Conservation (phyloP, 2,113 vertebrate genomes). For the Scatophagus argus region DNA sequence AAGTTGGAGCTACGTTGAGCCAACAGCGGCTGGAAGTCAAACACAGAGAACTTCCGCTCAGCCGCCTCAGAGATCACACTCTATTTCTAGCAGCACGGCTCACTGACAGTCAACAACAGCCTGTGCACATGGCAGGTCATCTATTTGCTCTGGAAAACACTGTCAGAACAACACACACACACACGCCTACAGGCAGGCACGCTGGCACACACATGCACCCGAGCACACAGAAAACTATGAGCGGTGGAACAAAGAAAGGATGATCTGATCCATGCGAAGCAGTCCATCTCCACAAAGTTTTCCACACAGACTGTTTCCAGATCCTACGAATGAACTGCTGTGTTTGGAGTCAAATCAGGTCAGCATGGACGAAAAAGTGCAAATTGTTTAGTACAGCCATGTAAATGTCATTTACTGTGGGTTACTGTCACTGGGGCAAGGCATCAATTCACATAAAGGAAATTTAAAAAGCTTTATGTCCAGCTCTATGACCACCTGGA, state of each 20-base stretch:
- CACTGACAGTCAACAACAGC: slow-evolving; percentile 62
- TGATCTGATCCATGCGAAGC: slow-evolving; percentile 4
- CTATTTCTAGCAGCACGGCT: slow-evolving; percentile 61
- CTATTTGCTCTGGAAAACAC: slow-evolving; percentile 54
- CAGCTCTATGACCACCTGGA: neutral
- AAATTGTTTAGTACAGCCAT: neutral
- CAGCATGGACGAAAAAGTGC: neutral
- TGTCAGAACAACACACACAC: slow-evolving; percentile 23
- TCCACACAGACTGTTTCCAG: slow-evolving; percentile 3
- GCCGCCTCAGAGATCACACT: slow-evolving; percentile 48
- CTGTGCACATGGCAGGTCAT: slow-evolving; percentile 55
- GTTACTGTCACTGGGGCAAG: no score
- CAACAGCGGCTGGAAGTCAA: slow-evolving; percentile 32
- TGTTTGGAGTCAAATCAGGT: slow-evolving; percentile 24
- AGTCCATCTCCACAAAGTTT: slow-evolving; percentile 7
- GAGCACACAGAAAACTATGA: neutral
- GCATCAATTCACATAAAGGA: neutral
- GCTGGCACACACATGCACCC: neutral
- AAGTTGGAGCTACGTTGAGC: slow-evolving; percentile 2
- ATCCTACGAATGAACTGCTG: slow-evolving; percentile 24
- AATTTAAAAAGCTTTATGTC: neutral
- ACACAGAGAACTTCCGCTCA: slow-evolving; percentile 41
- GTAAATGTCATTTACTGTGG: neutral
- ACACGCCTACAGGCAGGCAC: neutral
- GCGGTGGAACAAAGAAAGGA: neutral